Evolutionary conservation across 2,113 vertebrate genomes (phyloP).

Genomic region (Nycticebus coucang): DNA sequence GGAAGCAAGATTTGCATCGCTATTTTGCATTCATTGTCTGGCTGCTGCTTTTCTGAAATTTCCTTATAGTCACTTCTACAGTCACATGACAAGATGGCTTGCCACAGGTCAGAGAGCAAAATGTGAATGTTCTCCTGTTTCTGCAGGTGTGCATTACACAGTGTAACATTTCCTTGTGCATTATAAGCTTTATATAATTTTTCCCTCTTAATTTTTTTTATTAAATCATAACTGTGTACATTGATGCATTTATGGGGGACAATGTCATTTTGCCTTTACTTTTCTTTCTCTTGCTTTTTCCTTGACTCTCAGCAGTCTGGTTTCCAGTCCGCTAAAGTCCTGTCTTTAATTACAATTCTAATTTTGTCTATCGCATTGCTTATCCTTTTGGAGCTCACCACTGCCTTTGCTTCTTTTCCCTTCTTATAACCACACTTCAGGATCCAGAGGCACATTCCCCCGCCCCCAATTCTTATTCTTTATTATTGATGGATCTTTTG

Average conservation of each 20-base stretch:
- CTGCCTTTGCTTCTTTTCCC: constrained; percentile 37
- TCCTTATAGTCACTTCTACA: background rate
- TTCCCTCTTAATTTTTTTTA: too few relatives aligned
- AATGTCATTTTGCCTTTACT: background rate
- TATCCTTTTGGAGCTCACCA: constrained; percentile 32
- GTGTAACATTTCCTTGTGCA: background rate
- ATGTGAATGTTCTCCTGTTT: background rate
- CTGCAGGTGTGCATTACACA: background rate
- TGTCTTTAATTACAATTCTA: background rate
- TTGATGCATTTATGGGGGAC: too few relatives aligned
- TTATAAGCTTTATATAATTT: constrained; percentile 12
- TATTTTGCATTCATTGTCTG: background rate
- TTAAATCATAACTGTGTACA: too few relatives aligned
- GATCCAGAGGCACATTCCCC: background rate
- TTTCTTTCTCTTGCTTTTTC: constrained; percentile 45
- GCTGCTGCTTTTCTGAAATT: background rate
- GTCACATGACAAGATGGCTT: background rate
- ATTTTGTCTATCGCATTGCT: background rate
- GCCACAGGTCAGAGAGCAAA: background rate
- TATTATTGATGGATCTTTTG: constrained; percentile 20
- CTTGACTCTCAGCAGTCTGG: constrained; percentile 33
- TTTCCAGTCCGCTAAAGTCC: constrained; percentile 38
- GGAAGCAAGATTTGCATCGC: background rate
- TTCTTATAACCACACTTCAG: constrained; percentile 22
- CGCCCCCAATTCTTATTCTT: background rate